A percentile compares a stretch with the other conserved stretches of the same genome.
Conservation (phyloP, 2,888 invertebrate species). For the Idaea aversata region DNA sequence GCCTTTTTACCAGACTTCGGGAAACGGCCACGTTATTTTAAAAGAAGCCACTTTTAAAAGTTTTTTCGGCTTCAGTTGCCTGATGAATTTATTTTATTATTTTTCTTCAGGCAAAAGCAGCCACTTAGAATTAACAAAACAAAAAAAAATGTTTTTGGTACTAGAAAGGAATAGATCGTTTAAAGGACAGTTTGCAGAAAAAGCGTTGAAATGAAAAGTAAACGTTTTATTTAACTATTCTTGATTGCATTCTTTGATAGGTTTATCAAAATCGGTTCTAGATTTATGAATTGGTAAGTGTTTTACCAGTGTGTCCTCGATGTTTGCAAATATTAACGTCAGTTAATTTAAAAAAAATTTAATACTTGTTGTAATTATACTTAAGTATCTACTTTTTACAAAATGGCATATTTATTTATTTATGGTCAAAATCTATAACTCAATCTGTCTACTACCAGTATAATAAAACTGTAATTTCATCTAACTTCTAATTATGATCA, state of each 20-base stretch:
- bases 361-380: background rate
- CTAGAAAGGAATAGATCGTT: too few relatives aligned
- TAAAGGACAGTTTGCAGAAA: too few relatives aligned
- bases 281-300: background rate
- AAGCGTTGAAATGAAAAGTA: too few relatives aligned
- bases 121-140: too few relatives aligned
- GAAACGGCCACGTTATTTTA: background rate
- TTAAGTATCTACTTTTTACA: background rate
- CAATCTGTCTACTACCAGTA: background rate
- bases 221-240: too few relatives aligned
- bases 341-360: background rate
- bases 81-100: too few relatives aligned
- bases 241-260: too few relatives aligned
- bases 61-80: too few relatives aligned
- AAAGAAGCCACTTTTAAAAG: background rate
- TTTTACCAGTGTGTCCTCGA: background rate
- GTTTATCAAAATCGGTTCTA: too few relatives aligned
- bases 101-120: too few relatives aligned
- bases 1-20: background rate
- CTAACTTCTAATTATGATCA: too few relatives aligned
- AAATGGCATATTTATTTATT: background rate
- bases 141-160: too few relatives aligned
- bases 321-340: background rate
- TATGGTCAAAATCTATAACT: background rate
- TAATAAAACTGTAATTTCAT: background rate